Conservation (phyloP, 35 echinoderm and acorn worm species). For the Stichopus chloronotus region DNA sequence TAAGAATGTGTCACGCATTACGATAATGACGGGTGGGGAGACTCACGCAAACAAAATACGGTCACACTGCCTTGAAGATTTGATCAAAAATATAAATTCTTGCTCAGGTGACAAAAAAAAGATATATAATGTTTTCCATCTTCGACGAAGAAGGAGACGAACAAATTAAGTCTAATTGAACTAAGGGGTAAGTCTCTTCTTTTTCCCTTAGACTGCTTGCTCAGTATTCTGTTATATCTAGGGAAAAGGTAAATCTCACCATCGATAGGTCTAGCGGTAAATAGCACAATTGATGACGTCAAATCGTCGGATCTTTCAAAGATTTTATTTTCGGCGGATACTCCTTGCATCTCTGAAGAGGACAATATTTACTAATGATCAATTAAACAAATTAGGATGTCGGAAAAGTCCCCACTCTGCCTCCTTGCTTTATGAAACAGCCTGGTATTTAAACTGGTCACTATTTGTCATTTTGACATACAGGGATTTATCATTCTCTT, state of each 20-base stretch:
- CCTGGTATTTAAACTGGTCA: neutral
- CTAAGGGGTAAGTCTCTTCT: too few species aligned
- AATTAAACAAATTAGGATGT: conserved; percentile 48
- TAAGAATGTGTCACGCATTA: too few species aligned
- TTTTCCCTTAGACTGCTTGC: too few species aligned
- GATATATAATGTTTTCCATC: too few species aligned
- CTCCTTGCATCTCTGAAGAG: neutral
- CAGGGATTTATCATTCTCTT: neutral
- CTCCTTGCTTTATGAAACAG: neutral
- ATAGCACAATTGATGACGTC: neutral
- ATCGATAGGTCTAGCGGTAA: neutral
- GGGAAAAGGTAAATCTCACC: neutral
- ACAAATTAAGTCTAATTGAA: too few species aligned
- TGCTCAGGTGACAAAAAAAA: too few species aligned
- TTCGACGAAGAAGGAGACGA: too few species aligned
- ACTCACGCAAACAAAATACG: too few species aligned
- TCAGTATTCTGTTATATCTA: too few species aligned
- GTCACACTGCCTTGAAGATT: too few species aligned
- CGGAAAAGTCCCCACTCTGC: neutral
- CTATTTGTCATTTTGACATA: neutral
- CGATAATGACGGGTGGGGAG: too few species aligned
- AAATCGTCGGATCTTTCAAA: neutral
- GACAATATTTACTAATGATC: conserved; percentile 4
- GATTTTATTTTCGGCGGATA: neutral
- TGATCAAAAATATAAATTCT: too few species aligned